Base-by-base conservation (phyloP, 2,888 invertebrate genomes). In the Volucella inanis region DNA sequence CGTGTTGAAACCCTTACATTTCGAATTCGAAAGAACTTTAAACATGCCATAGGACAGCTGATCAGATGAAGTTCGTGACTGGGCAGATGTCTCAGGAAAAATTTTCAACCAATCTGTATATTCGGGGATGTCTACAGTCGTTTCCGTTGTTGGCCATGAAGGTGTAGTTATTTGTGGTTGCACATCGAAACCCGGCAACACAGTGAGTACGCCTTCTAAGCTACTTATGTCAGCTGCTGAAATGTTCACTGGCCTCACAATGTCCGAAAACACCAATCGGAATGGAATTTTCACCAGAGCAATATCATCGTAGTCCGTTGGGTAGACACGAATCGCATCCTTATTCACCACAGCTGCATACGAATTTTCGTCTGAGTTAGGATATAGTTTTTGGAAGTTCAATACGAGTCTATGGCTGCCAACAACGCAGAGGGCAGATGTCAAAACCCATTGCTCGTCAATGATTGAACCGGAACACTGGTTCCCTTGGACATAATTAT, bases 391-490 rank as follows among this genome's bases (percentile, higher is more conserved):
- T 10, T 64, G 12, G 12, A 77, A 70, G 45, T 70, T 62, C 2
- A 77, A n/a, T 6, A 49, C n/a, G 18, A 71, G 8, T 11, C 22
- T 50, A 4, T 39, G 11, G n/a, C 76, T 83, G 2, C 50, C 50
- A 0, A 11, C 15, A 1, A 83, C 43, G 52, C 87, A 87, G 8
- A 45, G 8, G 0, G 61, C 59, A 3, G 83, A 79, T 8, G 86
- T 82, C 38, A 86, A 8, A 1, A 86, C 50, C 86, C 86, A 86
- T 41, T 62, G 64, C 0, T 59, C 52, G 4, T 38, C 52, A 11
- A 86, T 54, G 1, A 86, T 80, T n/a, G 85, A 77, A 38, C 85
- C 85, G 38, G 74, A 61, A 50, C 86, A 86, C 1, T 39, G 8
- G 38, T 10, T 0, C 3, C 3, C n/a, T 0, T 8, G 39, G 14